Percentiles rank a stretch among this genome's conserved stretches.
These are phyloP conservation scores for Eubasilissa regina DNA, from an alignment of 1,140 invertebrate species.

Conservation along the genomic window DNA sequence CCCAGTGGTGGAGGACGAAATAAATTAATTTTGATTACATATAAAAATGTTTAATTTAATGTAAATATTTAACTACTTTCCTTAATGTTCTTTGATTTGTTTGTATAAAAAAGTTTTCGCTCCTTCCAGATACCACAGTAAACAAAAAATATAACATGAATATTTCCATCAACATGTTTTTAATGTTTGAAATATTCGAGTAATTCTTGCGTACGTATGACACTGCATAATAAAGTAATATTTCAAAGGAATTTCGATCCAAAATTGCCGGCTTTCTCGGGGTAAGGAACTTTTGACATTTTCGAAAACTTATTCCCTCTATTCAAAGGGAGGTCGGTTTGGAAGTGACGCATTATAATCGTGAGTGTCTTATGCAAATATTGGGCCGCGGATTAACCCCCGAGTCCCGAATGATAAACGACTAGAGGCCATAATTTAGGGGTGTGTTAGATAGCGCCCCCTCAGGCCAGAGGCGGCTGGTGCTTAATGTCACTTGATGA, in stretches of 20 bases:
- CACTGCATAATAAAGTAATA: slow-evolving; percentile 31
- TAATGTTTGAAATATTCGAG: background rate
- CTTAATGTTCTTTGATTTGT: too few relatives aligned
- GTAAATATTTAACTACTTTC: too few relatives aligned
- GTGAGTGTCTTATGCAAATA: slow-evolving; percentile 41
- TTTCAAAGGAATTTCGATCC: slow-evolving; percentile 24
- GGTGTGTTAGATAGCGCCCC: slow-evolving; percentile 12
- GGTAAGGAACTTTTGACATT: slow-evolving; percentile 20
- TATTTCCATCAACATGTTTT: slow-evolving; percentile 25
- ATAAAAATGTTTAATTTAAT: too few relatives aligned
- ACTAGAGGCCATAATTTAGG: slow-evolving; percentile 32
- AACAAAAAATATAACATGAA: slow-evolving; percentile 12
- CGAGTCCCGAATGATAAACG: slow-evolving; percentile 37
- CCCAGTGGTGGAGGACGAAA: too few relatives aligned
- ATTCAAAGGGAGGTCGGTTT: slow-evolving; percentile 5
- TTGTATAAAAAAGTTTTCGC: too few relatives aligned
- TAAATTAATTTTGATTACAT: too few relatives aligned
- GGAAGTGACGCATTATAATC: slow-evolving; percentile 38
- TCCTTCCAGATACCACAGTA: background rate
- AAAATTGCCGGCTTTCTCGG: slow-evolving; percentile 12
- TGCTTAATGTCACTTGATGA: too few relatives aligned
- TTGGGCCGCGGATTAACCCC: slow-evolving; percentile 33
- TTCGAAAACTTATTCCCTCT: slow-evolving; percentile 29
- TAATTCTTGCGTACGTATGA: slow-evolving; percentile 19
- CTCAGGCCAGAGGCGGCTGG: too few relatives aligned